Base-by-base conservation (phyloP, 2,888 invertebrate species). In the Cryptus armator region DNA sequence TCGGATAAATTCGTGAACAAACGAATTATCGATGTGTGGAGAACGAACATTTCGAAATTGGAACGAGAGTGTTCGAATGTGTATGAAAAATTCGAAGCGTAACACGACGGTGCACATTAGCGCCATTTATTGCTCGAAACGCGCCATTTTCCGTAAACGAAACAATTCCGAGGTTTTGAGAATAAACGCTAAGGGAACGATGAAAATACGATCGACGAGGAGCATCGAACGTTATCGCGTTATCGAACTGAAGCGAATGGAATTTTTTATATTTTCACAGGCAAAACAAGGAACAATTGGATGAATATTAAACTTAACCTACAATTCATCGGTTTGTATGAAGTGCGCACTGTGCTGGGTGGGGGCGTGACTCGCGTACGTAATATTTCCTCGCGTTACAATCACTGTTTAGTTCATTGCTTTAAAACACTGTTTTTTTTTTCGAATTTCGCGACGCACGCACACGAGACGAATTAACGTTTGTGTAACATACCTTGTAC, bases 41-140 rank as follows among this genome's bases (percentile, higher is more conserved):
- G 46, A 10, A 14, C 37, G 12, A 51, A 7, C 7, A 24, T 53
- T 84, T 86, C 48, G 68, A 86, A 83, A 85, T 70, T 86, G 10
- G 81, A 86, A 84, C 71, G 77, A 78, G 75, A 87, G 86, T 88
- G 81, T 90, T 91, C 86, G 89, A 91, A 89, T 89, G 89, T 90
- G 86, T 84, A 71, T 24, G 66, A 84, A 88, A 81, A 88, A 88
- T 89, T 90, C 88, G 89, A 89, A 91, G 90, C 86, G 85, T 84
- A 78, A 81, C 81, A 71, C 81, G 85, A 87, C 79, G 81, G 86
- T 87, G 90, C 88, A 92, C 93, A 93, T 93, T 92, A 93, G 93
- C 93, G 93, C 93, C 93, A 93, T 93, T 93, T 92, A 91, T 92
- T 89, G 86, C 89, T 87, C 89, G 90, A 92, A 37, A 92, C 93